These are phyloP conservation scores for Ennomos fuscantarius DNA, from an alignment of 2,888 invertebrate species.

Conservation along the genomic window DNA sequence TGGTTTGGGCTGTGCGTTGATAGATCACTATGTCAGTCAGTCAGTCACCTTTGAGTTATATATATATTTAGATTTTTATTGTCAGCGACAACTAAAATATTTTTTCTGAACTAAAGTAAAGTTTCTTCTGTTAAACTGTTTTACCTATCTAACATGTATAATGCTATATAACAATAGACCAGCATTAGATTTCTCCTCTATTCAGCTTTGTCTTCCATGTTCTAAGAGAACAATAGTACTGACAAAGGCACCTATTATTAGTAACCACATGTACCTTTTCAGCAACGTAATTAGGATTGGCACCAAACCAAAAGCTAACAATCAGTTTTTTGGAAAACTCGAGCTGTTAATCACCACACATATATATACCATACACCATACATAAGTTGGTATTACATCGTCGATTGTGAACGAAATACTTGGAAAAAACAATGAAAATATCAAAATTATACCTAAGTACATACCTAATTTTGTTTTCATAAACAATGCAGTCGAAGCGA, in stretches of 20 bases:
- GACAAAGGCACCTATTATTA: constrained; percentile 18
- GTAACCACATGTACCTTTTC: constrained; percentile 29
- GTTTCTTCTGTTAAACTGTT: neutral
- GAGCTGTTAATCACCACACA: too few species aligned
- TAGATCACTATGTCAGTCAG: too few species aligned
- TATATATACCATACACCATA: neutral
- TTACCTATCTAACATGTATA: neutral
- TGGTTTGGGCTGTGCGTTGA: too few species aligned
- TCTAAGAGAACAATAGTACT: constrained; percentile 15
- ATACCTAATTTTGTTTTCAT: too few species aligned
- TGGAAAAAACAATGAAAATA: too few species aligned
- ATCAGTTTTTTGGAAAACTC: constrained; percentile 40
- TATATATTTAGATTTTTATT: too few species aligned
- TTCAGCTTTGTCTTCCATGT: neutral
- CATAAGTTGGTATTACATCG: neutral
- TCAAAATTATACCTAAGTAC: too few species aligned
- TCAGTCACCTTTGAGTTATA: too few species aligned
- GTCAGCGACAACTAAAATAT: too few species aligned
- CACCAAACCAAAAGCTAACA: constrained; percentile 52
- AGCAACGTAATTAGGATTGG: constrained; percentile 55
- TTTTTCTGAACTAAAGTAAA: neutral
- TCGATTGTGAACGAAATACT: too few species aligned
- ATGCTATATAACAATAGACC: too few species aligned
- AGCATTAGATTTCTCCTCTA: constrained; percentile 6
- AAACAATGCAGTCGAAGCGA: too few species aligned